Conservation (phyloP, 2,113 vertebrate species). For the pig (Sus scrofa) region DNA sequence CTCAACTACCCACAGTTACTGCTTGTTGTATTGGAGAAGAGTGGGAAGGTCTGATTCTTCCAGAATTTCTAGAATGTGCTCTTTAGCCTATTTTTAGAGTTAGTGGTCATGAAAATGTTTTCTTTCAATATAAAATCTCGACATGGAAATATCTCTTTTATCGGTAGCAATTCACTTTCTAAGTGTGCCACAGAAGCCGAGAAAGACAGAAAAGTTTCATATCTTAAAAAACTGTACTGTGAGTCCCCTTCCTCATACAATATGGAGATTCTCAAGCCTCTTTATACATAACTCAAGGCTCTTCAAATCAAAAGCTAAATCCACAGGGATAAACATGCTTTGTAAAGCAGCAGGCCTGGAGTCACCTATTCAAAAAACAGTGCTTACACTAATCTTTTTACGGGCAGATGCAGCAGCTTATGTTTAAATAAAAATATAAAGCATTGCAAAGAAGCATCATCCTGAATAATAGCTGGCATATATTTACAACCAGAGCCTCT, state of each 20-base stretch:
- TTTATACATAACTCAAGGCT: constrained; percentile 34
- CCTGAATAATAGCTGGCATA: not conserved
- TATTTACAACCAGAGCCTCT: constrained; percentile 35
- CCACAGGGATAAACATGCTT: constrained; percentile 58
- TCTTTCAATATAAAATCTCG: not conserved
- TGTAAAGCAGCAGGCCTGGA: constrained; percentile 47
- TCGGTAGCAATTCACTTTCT: not conserved
- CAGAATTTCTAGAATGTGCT: not conserved
- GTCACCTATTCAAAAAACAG: constrained; percentile 58
- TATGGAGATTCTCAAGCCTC: not conserved
- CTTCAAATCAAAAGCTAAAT: constrained; percentile 72
- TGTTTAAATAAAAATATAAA: constrained; percentile 67
- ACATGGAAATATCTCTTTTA: not conserved
- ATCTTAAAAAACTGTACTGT: not conserved
- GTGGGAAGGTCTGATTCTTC: not conserved
- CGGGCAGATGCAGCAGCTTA: constrained; percentile 32
- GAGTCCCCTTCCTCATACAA: not conserved
- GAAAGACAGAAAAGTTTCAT: not conserved
- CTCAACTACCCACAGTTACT: not conserved
- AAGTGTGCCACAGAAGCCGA: not conserved
- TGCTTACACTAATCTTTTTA: constrained; percentile 52
- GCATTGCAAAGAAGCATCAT: constrained; percentile 32
- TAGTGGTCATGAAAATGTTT: not conserved
- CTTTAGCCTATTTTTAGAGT: not conserved
- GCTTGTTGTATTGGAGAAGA: not conserved